These are phyloP conservation scores for Pyrgilauda ruficollis DNA, from an alignment of 2,113 vertebrate genomes.

Conservation along the genomic window DNA sequence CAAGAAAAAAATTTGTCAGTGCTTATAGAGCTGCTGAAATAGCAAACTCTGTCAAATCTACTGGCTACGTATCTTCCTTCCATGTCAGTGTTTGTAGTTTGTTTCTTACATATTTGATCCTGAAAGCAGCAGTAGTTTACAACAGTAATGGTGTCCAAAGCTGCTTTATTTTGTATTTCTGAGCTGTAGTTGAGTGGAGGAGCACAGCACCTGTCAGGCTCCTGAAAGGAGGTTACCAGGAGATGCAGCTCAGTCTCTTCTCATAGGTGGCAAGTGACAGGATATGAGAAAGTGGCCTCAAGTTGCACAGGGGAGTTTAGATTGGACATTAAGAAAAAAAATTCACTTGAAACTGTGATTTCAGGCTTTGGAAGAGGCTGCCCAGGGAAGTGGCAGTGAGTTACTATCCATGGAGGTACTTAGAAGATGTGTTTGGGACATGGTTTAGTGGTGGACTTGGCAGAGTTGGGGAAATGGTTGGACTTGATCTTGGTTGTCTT, in stretches of 20 bases:
- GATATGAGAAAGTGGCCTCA: not conserved
- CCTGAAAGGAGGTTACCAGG: not conserved
- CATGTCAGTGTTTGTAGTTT: too few relatives aligned
- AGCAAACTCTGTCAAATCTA: not conserved
- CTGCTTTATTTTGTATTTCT: not conserved
- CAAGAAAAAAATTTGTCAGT: not conserved
- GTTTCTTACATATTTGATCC: not conserved
- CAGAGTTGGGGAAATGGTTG: not conserved
- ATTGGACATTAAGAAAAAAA: not conserved
- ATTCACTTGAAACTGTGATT: not conserved
- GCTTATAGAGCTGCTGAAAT: not conserved
- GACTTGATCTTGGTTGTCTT: not conserved
- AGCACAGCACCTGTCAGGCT: not conserved
- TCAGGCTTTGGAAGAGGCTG: not conserved
- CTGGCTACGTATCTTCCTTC: not conserved
- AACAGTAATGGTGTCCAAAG: not conserved
- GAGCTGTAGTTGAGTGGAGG: not conserved
- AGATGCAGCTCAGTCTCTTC: not conserved
- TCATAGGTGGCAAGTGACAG: not conserved
- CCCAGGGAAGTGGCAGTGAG: not conserved
- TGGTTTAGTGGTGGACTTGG: not conserved
- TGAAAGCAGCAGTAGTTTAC: not conserved
- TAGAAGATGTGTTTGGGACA: not conserved
- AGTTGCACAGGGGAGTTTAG: not conserved
- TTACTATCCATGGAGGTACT: not conserved